These are phyloP conservation scores for Tortricodes alternella DNA, from an alignment of 2,888 invertebrate genomes.

Conservation along the genomic window DNA sequence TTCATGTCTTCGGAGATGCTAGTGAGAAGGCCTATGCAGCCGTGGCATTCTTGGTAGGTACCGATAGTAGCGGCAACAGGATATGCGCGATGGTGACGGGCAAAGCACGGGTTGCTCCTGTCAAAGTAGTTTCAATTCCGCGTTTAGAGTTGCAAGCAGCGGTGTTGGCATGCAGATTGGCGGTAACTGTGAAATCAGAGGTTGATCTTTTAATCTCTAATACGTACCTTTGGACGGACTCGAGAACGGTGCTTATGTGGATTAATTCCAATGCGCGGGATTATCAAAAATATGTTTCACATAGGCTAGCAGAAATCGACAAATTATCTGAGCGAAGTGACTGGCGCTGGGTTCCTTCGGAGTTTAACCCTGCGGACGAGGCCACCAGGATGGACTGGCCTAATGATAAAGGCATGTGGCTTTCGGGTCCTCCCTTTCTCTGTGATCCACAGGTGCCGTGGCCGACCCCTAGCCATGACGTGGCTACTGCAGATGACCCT, in stretches of 20 bases:
- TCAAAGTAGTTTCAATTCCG: neutral
- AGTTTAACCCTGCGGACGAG: no score
- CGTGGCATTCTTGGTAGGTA: neutral
- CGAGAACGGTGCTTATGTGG: neutral
- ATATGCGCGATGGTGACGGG: neutral
- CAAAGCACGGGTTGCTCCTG: neutral
- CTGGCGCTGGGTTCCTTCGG: neutral
- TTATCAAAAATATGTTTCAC: neutral
- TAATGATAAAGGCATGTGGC: neutral
- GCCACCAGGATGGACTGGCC: neutral
- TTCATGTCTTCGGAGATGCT: neutral
- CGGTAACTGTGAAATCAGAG: neutral
- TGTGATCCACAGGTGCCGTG: neutral
- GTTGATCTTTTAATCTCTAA: neutral
- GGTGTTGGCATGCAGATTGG: neutral
- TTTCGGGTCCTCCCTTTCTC: neutral
- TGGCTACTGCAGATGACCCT: neutral
- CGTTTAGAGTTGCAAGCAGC: neutral
- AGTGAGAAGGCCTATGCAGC: neutral
- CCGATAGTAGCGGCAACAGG: neutral
- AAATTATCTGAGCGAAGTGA: no score
- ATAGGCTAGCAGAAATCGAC: no score
- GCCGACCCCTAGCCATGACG: constrained; percentile 5
- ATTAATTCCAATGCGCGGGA: neutral
- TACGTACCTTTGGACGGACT: neutral